Base-by-base conservation (phyloP, 1,140 invertebrate genomes). In the Drosophila dunni region DNA sequence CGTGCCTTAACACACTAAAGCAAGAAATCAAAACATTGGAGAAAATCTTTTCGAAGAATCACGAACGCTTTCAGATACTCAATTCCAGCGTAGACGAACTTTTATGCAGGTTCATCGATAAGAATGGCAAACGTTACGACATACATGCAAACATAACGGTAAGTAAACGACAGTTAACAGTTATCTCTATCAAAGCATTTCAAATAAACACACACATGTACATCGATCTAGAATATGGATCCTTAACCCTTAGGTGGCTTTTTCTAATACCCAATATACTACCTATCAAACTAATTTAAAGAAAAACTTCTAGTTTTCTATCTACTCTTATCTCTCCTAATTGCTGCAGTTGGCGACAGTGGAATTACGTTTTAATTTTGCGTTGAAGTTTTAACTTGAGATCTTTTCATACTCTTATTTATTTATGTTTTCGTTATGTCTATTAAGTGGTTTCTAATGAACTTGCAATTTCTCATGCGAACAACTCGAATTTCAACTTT, bases 71-170 rank as follows among this genome's bases (percentile, higher is more conserved):
- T 96, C 97, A 98, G 95, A 97, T 98, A 93, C 95, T 98, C 93
- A 96, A 97, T 92, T 98, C 98, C 85, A 98, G 97, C 95, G 97
- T 99, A 85, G 98, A 99, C 94, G 98, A 99, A 94, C 94, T 99
- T 83, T 97, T 97, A 91, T 99, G 98, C 95, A 96, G 97, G 93
- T 99, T 99, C 94, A 96, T 99, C 93, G 96, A 96, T 92, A 96
- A 95, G 94, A 97, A 96, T 94, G 97, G 97, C 88, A 98, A 98
- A 93, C 97, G 97, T 94, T 98, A 98, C 93, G 97, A 98, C 93
- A 98, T 99, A 91, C 98, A 98, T 93, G 98, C 98, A 66, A 99
- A 99, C 94, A 99, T 99, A 93, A 99, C 98, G 93, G 97, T 98
- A 94, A 97, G 96, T 95, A 8, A 29, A 40, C 13, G 50, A n/a